phyloP scores from a whole-genome alignment of 2,888 invertebrate genomes.

The Lymantria dispar region DNA sequence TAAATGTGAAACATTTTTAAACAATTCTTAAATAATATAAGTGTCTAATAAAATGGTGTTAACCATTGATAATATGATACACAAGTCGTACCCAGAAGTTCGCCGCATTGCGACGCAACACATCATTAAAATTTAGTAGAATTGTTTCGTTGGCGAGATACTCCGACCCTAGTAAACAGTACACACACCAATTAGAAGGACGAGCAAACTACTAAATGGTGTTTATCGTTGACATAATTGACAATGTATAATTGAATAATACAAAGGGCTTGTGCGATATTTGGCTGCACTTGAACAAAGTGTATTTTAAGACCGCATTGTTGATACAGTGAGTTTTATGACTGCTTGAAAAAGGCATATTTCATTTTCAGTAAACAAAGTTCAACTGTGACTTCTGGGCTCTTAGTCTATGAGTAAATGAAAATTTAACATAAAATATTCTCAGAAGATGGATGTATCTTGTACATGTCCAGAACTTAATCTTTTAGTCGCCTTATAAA shows the following conservation, averaged over 20 bases:
- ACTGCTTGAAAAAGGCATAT: too few relatives aligned
- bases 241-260: conserved; percentile 3
- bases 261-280: conserved; percentile 7
- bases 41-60: conserved; percentile 4
- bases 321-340: too few relatives aligned
- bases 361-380: too few relatives aligned
- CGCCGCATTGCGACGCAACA: conserved; percentile 68
- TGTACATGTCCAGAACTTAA: too few relatives aligned
- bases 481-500: too few relatives aligned
- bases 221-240: conserved; percentile 12
- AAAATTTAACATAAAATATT: too few relatives aligned
- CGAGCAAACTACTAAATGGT: conserved; percentile 12
- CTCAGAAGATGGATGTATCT: too few relatives aligned
- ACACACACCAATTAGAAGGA: conserved; percentile 29
- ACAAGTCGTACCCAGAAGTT: conserved; percentile 30
- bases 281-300: too few relatives aligned
- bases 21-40: neutral
- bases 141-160: conserved; percentile 28
- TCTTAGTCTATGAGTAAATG: too few relatives aligned
- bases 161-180: conserved; percentile 22
- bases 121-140: conserved; percentile 64
- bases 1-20: too few relatives aligned
- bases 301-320: too few relatives aligned
- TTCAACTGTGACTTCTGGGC: too few relatives aligned
- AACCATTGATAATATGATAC: conserved; percentile 30